A percentile compares a stretch with the other conserved stretches of the same genome.
Evolutionary conservation across 2,888 invertebrate genomes (phyloP).

Genomic region (Branchellion lobata): DNA sequence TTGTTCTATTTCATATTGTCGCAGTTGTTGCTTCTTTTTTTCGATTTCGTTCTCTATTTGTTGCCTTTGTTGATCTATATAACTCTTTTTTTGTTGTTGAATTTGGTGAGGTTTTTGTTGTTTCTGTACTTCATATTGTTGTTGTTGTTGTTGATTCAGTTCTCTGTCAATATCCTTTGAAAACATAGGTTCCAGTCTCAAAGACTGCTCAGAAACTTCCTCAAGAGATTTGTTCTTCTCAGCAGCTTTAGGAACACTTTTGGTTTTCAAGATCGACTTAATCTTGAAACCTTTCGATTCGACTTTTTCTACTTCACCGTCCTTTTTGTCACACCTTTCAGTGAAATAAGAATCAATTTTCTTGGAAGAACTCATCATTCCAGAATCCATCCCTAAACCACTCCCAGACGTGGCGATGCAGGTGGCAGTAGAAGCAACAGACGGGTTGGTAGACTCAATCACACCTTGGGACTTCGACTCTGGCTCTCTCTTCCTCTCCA

Average conservation of each 20-base stretch:
- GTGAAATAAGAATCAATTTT: background rate
- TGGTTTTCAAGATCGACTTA: background rate
- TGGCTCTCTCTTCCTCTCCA: background rate
- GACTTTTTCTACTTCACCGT: background rate
- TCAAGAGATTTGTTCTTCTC: conserved; percentile 1
- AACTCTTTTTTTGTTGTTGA: background rate
- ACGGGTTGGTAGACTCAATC: no score
- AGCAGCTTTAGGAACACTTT: background rate
- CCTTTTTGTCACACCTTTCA: background rate
- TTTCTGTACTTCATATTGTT: background rate
- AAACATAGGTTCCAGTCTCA: background rate
- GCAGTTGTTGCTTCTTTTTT: background rate
- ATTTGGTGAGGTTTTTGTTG: background rate
- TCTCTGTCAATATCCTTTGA: background rate
- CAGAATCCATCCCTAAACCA: no score
- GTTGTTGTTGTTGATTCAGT: background rate
- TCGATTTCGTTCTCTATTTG: background rate
- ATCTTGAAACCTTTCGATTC: background rate
- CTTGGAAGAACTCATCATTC: background rate
- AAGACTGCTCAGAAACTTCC: background rate
- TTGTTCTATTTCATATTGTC: background rate
- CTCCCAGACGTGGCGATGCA: no score
- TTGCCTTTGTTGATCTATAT: background rate
- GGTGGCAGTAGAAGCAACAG: no score
- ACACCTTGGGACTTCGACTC: background rate